Evolutionary conservation across 2,113 vertebrate genomes (phyloP).

Genomic region (Nicator chloris): DNA sequence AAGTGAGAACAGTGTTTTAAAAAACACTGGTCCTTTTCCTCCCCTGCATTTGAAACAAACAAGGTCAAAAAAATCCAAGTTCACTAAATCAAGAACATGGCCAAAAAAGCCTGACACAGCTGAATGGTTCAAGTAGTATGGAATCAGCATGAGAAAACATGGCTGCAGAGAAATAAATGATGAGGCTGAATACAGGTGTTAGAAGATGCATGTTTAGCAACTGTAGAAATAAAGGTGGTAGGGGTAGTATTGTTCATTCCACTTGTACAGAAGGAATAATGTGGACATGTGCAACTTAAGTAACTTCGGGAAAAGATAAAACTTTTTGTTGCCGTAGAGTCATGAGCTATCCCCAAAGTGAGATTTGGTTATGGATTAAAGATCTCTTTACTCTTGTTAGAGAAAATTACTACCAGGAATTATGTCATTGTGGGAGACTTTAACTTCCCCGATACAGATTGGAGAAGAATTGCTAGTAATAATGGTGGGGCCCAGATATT

Average conservation of each 20-base stretch:
- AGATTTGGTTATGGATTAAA: conserved; percentile 66
- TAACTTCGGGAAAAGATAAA: neutral
- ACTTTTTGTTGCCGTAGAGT: conserved; percentile 2
- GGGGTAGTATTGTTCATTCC: neutral
- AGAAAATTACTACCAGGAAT: conserved; percentile 66
- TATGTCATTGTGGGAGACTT: conserved; percentile 68
- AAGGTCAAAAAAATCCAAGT: neutral
- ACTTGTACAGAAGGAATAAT: neutral
- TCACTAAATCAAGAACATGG: neutral
- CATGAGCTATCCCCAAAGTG: conserved; percentile 47
- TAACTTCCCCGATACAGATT: conserved; percentile 69
- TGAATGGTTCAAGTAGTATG: neutral
- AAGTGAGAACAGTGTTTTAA: neutral
- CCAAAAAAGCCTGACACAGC: neutral
- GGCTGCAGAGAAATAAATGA: neutral
- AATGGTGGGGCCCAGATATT: conserved; percentile 68
- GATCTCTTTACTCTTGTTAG: conserved; percentile 67
- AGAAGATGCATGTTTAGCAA: neutral
- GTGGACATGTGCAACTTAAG: neutral
- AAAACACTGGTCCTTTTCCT: neutral
- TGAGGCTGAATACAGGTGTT: neutral
- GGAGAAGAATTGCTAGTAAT: conserved; percentile 70
- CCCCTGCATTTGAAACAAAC: neutral
- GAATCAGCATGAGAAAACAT: neutral
- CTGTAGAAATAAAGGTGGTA: neutral